Evolutionary conservation across 1,140 invertebrate genomes (phyloP).

Genomic region (Drosophila serrata): DNA sequence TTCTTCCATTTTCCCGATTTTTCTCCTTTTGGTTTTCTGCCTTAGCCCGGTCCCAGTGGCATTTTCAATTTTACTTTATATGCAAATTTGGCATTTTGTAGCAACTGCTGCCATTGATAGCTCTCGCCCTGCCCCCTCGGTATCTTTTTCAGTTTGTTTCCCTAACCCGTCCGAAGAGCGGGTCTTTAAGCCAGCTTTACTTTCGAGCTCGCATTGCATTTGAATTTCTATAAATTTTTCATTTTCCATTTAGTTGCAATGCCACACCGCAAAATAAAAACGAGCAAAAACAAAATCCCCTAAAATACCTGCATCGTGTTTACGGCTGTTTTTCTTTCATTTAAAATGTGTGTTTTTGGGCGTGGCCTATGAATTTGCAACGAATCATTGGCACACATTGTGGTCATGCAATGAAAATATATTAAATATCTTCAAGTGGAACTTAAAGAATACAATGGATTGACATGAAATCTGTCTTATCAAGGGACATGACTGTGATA

Average conservation of each 20-base stretch:
- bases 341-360: conserved; percentile 22
- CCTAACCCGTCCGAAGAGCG: conserved; percentile 10
- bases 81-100: conserved; percentile 83
- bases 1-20: conserved; percentile 33
- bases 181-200: conserved; percentile 76
- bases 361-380: conserved; percentile 25
- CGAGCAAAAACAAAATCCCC: conserved; percentile 38
- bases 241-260: conserved; percentile 77
- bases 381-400: conserved; percentile 10
- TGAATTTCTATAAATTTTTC: conserved; percentile 81
- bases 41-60: conserved; percentile 59
- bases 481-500: too few species aligned
- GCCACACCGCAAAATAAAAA: conserved; percentile 53
- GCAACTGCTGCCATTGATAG: conserved; percentile 77
- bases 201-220: conserved; percentile 58
- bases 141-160: conserved; percentile 31
- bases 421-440: conserved; percentile 6
- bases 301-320: conserved; percentile 29
- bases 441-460: neutral
- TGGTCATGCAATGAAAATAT: conserved; percentile 4
- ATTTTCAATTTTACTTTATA: conserved; percentile 84
- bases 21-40: conserved; percentile 20
- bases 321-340: conserved; percentile 46
- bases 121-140: conserved; percentile 12
- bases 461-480: too few species aligned